Base-by-base conservation (phyloP, 2,888 invertebrate species). In the Apamea epomidion region DNA sequence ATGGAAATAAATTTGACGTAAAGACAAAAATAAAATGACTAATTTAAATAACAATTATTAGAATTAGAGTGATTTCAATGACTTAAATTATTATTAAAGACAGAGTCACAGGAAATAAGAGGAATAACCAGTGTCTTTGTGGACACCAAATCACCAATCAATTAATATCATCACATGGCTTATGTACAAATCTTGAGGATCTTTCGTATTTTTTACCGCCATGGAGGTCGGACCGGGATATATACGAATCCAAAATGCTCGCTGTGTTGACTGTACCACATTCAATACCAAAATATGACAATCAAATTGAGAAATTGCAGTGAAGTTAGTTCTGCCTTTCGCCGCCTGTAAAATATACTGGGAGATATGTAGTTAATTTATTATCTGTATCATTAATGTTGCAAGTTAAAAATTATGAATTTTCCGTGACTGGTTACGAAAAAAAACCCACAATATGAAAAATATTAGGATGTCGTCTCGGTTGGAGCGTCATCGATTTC, bases 401-500 rank as follows among this genome's bases (percentile, higher is more conserved):
- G 77, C 83, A 62, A 69, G 45, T 62, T 16, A n/a, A 25, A 77
- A 82, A 82, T 32, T 12, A 25, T 8, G n/a, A 51, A 16, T 64
- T 81, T 42, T 76, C n/a, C 2, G 75, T 73, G 76, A 78, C 83
- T 78, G 78, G 79, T 76, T 62, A 74, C 65, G 76, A 81, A 83
- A 81, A 80, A 80, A 85, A 76, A 68, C 45, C 16, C 67, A 74
- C 76, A 87, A 88, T 89, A 78, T 84, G 83, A 87, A 87, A 90
- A 92, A 91, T 90, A 91, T 83, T 90, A 90, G 87, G 90, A 92
- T 93, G 92, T 93, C 91, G 92, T 92, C 92, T 93, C 89, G 90
- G 91, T 90, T 90, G 91, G 91, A 92, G 91, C 92, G 91, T 89
- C 94, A 93, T 95, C 94, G 94, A 95, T 95, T 94, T 92, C 91